Evolutionary conservation across 2,113 vertebrate species (phyloP), one percentile per base, ranked within the genome.

Genomic region (Numida meleagris): DNA sequence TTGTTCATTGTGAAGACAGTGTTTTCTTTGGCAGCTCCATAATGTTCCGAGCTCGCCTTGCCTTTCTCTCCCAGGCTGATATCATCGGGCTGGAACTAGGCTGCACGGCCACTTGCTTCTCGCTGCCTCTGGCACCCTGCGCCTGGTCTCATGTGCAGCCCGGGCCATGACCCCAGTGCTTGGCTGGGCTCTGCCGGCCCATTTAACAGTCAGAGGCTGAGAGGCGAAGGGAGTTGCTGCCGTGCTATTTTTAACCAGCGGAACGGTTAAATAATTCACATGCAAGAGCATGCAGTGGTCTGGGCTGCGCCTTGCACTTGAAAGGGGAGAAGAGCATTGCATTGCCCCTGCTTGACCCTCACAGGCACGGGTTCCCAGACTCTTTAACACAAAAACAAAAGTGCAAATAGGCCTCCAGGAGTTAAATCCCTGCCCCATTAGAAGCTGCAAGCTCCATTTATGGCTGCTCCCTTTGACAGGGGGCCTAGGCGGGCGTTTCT

Each of bases 1-100:
- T 96, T 97, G 94, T 96, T 97, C 92, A 94, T 96, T 95, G 95
- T 94, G 95, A 97, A 96, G 91, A 88, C 81, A 89, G 90, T 95
- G 96, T 93, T 97, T 97, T 97, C 94, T 95, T 96, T 96, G 96
- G 95, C 96, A 96, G 96, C 85, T 77, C 75, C 68, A 48, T 63
- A 86, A 50, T 21, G 93, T 79, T 96, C 95, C 31, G 91, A 91
- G 94, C 80, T 94, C 80, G 89, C 93, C 73, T 89, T 55, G 85
- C 89, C 43, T 95, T 91, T 90, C 90, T 93, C 78, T 93, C 16
- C 1, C 86, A 53, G 90, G 91, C 88, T 95, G 93, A 95, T 94
- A 91, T 92, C 95, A 94, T 83, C 36, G 5, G 11, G 82, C 90
- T 95, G 91, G 95, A 96, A 86, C 43, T 42, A 20, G 82, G 68